Evolutionary conservation across 2,888 invertebrate species (phyloP).

Genomic region (Osmoderma eremita): DNA sequence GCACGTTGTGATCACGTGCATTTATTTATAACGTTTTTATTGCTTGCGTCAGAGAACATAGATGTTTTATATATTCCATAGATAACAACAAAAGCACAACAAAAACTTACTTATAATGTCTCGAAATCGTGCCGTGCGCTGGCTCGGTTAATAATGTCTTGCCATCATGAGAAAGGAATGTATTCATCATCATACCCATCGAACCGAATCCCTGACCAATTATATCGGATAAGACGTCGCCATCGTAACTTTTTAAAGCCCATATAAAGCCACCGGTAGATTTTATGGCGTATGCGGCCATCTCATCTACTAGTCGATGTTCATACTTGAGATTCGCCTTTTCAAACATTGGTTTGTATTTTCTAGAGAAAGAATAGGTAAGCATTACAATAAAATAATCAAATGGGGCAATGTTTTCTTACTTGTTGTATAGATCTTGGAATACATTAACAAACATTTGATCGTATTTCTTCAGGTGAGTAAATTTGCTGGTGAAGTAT

Average conservation of each 20-base stretch:
- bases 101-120: constrained; percentile 73
- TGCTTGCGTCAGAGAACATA: constrained; percentile 26
- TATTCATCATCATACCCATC: constrained; percentile 88
- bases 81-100: neutral
- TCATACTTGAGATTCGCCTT: constrained; percentile 83
- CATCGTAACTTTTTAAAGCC: constrained; percentile 92
- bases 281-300: constrained; percentile 86
- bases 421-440: constrained; percentile 83
- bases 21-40: constrained; percentile 9
- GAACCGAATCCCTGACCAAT: constrained; percentile 81
- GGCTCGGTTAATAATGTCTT: constrained; percentile 88
- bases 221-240: constrained; percentile 87
- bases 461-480: constrained; percentile 85
- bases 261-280: constrained; percentile 86
- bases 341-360: constrained; percentile 78
- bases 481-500: constrained; percentile 87
- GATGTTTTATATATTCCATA: neutral
- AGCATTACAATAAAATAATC: neutral
- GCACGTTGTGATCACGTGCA: constrained; percentile 25
- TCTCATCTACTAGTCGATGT: constrained; percentile 87
- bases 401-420: constrained; percentile 50
- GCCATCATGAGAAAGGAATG: constrained; percentile 84
- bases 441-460: constrained; percentile 90
- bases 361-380: constrained; percentile 59
- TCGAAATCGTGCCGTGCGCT: constrained; percentile 88